Conservation (phyloP, 2,888 invertebrate genomes). For the Alcis repandata region DNA sequence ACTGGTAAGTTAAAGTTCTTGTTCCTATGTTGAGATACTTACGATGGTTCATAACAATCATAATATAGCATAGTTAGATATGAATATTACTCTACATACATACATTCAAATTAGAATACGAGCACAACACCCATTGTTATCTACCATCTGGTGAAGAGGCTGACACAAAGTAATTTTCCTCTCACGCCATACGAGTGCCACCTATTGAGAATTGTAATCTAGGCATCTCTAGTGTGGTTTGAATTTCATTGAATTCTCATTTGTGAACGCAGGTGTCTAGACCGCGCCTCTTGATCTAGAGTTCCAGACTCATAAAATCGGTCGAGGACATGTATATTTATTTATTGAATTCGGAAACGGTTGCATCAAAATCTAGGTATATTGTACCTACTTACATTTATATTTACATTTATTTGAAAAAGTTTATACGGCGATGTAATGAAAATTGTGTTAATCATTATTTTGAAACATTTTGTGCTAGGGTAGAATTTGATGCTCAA, state of each 20-base stretch:
- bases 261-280: conserved; percentile 46
- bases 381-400: neutral
- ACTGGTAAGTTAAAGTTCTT: neutral
- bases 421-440: no score
- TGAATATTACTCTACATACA: neutral
- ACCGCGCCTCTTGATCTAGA: conserved; percentile 40
- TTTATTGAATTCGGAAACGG: conserved; percentile 39
- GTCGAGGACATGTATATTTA: conserved; percentile 34
- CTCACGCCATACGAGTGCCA: conserved; percentile 8
- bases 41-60: conserved; percentile 5
- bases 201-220: conserved; percentile 33
- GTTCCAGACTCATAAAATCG: conserved; percentile 43
- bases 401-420: no score
- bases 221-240: conserved; percentile 30
- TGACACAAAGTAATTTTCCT: conserved; percentile 27
- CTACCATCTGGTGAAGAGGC: conserved; percentile 13
- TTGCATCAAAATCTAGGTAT: conserved; percentile 35
- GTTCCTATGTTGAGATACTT: neutral
- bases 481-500: no score
- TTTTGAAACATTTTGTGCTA: no score
- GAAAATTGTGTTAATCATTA: no score
- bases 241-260: conserved; percentile 46
- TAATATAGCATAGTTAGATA: neutral
- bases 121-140: conserved; percentile 23
- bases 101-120: conserved; percentile 20